Evolutionary conservation across 2,797 vertebrate species (phyloP), one percentile per base, ranked within the genome.

Genomic region (Sebastes oblongus): DNA sequence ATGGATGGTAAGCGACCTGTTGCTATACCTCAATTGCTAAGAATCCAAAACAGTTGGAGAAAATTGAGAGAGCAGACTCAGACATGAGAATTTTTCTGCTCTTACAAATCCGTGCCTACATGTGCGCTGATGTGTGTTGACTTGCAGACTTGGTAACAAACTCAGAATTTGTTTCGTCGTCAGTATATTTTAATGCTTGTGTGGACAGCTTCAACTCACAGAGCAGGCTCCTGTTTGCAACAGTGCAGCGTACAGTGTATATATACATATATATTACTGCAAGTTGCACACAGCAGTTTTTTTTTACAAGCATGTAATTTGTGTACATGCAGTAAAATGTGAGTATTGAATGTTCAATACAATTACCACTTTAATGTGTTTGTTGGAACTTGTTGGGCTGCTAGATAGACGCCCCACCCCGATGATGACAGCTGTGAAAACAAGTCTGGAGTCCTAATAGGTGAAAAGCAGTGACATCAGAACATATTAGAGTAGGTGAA

Each of bases 331-430:
- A 52, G 27, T 13, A 29, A 55, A 54, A 39, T 24, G 11, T 50
- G 0, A 18, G n/a, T 1, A 61, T 29, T 42, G 2, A 11, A 52
- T 77, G 27, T 58, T 71, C 24, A 42, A 2, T 22, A 29, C n/a
- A 62, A 36, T 75, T 59, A 65, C 5, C 9, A 32, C 18, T 66
- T 54, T 55, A 9, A 65, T 64, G 50, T 75, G 50, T 83, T 71
- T 67, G 76, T 84, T 83, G 18, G 54, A 85, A 87, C 78, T 83
- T 77, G 83, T 82, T 70, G 5, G 55, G 10, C 34, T 70, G 39
- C 22, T 59, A n/a, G 16, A 30, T 14, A 22, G 50, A 50, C 2
- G 46, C n/a, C 66, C 72, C 64, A 32, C 75, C 70, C 71, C 8
- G 8, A 1, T 22, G 20, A 64, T 58, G 39, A 56, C 46, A 52